Evolutionary conservation across 2,888 invertebrate species (phyloP).

Genomic region (Hirtodrosophila alboralis): DNA sequence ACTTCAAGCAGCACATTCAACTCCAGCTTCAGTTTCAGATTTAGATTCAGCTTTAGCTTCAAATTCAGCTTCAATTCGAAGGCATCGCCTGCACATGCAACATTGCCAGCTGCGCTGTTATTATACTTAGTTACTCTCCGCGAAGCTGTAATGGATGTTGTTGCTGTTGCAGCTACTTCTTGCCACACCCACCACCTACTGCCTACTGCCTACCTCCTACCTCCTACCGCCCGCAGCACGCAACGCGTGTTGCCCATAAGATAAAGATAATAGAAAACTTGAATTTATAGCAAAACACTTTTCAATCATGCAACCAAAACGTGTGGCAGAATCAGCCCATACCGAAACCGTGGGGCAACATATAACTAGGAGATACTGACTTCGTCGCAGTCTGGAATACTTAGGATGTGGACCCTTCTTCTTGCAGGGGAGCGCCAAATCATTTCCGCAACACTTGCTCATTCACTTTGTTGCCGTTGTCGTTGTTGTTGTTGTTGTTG

Average conservation of each 20-base stretch:
- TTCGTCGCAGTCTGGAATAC: background rate
- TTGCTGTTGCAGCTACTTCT: slow-evolving; percentile 42
- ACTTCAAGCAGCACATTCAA: slow-evolving; percentile 52
- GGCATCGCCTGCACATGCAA: slow-evolving; percentile 31
- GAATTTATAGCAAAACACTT: slow-evolving; percentile 73
- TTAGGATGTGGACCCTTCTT: slow-evolving; percentile 29
- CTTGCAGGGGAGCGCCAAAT: slow-evolving; percentile 58
- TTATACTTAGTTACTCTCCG: slow-evolving; percentile 18
- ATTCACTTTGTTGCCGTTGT: slow-evolving; percentile 46
- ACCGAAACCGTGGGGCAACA: slow-evolving; percentile 3
- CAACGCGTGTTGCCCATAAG: slow-evolving; percentile 64
- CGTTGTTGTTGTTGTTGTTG: slow-evolving; percentile 25
- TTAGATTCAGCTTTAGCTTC: too few relatives aligned
- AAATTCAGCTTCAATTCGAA: slow-evolving; percentile 4
- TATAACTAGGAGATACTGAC: background rate
- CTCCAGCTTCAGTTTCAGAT: slow-evolving; percentile 23
- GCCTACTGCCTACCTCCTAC: background rate
- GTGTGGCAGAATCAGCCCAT: slow-evolving; percentile 27
- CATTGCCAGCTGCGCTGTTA: slow-evolving; percentile 17
- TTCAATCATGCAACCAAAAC: slow-evolving; percentile 73
- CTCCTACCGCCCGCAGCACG: slow-evolving; percentile 3
- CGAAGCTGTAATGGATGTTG: slow-evolving; percentile 37
- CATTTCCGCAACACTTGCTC: slow-evolving; percentile 78
- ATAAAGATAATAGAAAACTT: slow-evolving; percentile 77
- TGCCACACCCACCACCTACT: slow-evolving; percentile 17